These are phyloP conservation scores for Neotoma lepida DNA, from an alignment of 2,113 vertebrate species.

Conservation along the genomic window DNA sequence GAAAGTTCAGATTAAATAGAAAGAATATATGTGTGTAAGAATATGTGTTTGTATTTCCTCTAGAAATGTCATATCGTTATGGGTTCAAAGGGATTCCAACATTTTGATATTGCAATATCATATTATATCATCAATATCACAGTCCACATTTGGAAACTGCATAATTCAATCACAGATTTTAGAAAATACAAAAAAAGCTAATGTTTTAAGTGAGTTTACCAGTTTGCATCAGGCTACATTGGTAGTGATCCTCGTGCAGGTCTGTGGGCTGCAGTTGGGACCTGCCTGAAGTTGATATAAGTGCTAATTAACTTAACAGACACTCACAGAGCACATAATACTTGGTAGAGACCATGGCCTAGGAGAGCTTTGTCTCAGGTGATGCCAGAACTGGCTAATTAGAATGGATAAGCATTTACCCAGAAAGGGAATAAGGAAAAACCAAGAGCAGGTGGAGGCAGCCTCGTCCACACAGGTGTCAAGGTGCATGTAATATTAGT, in stretches of 20 bases:
- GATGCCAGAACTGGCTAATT: fast-evolving
- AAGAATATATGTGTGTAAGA: background rate
- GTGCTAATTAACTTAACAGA: background rate
- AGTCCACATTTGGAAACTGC: background rate
- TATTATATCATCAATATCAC: too few relatives aligned
- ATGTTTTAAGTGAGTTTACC: background rate
- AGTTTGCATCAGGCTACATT: background rate
- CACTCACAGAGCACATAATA: background rate
- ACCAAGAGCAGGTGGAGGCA: background rate
- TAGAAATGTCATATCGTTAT: background rate
- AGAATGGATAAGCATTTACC: background rate
- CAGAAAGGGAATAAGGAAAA: background rate
- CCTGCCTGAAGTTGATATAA: background rate
- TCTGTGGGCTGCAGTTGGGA: too few relatives aligned
- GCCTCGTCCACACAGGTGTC: too few relatives aligned
- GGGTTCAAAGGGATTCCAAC: background rate
- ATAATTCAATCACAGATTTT: background rate
- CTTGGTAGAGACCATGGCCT: background rate
- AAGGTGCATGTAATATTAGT: background rate
- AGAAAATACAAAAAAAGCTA: background rate
- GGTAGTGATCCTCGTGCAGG: too few relatives aligned
- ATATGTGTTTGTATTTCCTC: background rate
- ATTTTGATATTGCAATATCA: background rate
- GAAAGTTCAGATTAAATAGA: background rate
- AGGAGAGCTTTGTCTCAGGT: background rate